Percentiles rank a stretch among this genome's conserved stretches.
phyloP scores from a whole-genome alignment of 2,888 invertebrate genomes.

The Sepioteuthis lessoniana region DNA sequence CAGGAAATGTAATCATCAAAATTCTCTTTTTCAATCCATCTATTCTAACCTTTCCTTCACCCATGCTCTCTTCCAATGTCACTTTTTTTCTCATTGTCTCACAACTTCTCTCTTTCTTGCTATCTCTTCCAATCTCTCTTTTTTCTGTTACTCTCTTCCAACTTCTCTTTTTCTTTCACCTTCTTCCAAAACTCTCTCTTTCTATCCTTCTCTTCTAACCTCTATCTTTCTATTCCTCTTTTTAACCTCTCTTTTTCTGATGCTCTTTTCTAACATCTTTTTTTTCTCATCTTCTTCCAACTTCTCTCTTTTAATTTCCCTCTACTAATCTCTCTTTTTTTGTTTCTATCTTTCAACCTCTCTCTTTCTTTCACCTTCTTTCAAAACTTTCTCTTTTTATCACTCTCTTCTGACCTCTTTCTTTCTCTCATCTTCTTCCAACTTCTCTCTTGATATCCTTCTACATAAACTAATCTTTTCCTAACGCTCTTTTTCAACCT shows the following conservation, averaged over 20 bases:
- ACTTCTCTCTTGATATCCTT: neutral
- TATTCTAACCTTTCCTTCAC: too few species aligned
- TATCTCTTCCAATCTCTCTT: too few species aligned
- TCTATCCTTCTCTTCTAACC: neutral
- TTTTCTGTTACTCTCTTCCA: too few species aligned
- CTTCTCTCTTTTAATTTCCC: neutral
- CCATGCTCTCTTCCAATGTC: too few species aligned
- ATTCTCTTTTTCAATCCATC: too few species aligned
- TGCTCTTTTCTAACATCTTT: neutral
- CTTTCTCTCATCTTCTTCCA: neutral
- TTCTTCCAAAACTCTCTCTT: neutral
- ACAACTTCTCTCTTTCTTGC: too few species aligned
- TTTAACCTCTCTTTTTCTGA: neutral
- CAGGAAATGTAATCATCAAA: too few species aligned
- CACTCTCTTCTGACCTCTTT: neutral
- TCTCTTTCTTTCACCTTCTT: slow-evolving; percentile 36
- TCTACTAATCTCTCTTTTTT: neutral
- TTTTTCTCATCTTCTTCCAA: too few species aligned
- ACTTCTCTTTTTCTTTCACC: too few species aligned
- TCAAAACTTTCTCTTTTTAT: neutral
- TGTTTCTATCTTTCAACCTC: neutral
- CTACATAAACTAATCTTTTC: too few species aligned
- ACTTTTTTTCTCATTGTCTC: too few species aligned
- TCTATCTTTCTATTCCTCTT: neutral
- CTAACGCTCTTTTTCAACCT: too few species aligned